Percentiles rank a stretch among this genome's conserved stretches.
These are phyloP conservation scores for Sycophila sp. DNA, from an alignment of 1,140 invertebrate species.

Conservation along the genomic window DNA sequence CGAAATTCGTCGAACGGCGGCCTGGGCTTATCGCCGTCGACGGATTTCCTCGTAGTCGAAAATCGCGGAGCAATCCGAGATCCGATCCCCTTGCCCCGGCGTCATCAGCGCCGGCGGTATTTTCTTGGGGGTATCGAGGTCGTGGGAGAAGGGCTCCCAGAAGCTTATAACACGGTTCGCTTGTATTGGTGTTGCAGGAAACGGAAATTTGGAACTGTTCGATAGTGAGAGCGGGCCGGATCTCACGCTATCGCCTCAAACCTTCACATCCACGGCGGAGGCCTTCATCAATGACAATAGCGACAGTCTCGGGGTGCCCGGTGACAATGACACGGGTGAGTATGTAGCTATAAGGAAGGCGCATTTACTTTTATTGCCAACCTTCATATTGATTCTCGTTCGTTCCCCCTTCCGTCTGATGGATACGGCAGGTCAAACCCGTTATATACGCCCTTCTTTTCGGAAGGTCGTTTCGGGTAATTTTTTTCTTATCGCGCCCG, in stretches of 20 bases:
- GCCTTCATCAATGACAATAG: slow-evolving; percentile 77
- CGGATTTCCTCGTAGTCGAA: neutral
- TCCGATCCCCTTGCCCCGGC: neutral
- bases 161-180: too few species aligned
- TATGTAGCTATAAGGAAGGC: slow-evolving; percentile 19
- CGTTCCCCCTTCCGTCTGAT: too few species aligned
- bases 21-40: slow-evolving; percentile 6
- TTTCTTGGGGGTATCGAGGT: neutral
- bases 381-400: slow-evolving; percentile 1
- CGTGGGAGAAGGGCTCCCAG: neutral
- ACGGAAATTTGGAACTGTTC: slow-evolving; percentile 75
- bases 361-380: slow-evolving; percentile 8
- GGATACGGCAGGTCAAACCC: too few species aligned
- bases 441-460: neutral
- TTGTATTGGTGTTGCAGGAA: slow-evolving; percentile 59
- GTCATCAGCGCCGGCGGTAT: too few species aligned
- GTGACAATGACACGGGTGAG: slow-evolving; percentile 69
- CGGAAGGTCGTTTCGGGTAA: neutral
- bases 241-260: slow-evolving; percentile 76
- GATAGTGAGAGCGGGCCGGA: slow-evolving; percentile 77
- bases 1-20: neutral
- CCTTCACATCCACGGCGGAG: slow-evolving; percentile 74
- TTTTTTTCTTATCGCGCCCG: neutral
- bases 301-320: slow-evolving; percentile 71
- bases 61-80: neutral